Percentiles rank a stretch among this genome's conserved stretches.
phyloP scores from a whole-genome alignment of 2,797 vertebrate genomes.

The Hipposideros larvatus region DNA sequence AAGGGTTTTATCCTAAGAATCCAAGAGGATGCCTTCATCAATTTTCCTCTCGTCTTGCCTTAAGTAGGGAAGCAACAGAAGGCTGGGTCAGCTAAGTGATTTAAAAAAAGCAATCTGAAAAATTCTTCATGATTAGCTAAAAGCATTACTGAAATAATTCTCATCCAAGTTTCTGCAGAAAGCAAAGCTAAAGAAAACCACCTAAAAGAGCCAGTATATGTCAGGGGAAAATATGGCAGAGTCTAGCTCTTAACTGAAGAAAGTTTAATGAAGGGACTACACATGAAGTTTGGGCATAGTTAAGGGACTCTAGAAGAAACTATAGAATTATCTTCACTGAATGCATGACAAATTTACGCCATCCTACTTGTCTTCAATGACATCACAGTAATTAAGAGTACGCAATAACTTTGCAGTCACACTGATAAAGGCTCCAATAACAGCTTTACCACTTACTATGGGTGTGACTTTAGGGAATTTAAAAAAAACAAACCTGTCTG shows the following conservation, averaged over 20 bases:
- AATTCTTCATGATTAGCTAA: slow-evolving; percentile 27
- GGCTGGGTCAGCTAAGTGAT: not conserved
- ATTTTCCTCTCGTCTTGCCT: slow-evolving; percentile 6
- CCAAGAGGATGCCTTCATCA: not conserved
- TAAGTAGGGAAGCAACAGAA: slow-evolving; percentile 14
- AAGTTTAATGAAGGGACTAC: not conserved
- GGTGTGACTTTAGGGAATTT: not conserved
- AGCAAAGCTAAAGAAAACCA: slow-evolving; percentile 41
- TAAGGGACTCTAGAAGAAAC: not conserved
- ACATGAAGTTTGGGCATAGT: not conserved
- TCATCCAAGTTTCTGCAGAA: slow-evolving; percentile 51
- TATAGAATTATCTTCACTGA: not conserved
- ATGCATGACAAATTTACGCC: not conserved
- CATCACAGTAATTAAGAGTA: not conserved
- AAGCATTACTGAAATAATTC: slow-evolving; percentile 16
- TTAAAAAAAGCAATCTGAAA: not conserved
- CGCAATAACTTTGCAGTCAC: not conserved
- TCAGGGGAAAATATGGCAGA: not conserved
- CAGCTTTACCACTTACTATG: not conserved
- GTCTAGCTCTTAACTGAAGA: slow-evolving; percentile 19
- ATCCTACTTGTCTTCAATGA: not conserved
- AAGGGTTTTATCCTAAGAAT: slow-evolving; percentile 3
- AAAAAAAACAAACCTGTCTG: not conserved
- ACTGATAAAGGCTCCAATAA: not conserved
- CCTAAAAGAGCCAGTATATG: not conserved